Conservation (phyloP, 2,888 invertebrate genomes). For the Philhelius pedissequus region DNA sequence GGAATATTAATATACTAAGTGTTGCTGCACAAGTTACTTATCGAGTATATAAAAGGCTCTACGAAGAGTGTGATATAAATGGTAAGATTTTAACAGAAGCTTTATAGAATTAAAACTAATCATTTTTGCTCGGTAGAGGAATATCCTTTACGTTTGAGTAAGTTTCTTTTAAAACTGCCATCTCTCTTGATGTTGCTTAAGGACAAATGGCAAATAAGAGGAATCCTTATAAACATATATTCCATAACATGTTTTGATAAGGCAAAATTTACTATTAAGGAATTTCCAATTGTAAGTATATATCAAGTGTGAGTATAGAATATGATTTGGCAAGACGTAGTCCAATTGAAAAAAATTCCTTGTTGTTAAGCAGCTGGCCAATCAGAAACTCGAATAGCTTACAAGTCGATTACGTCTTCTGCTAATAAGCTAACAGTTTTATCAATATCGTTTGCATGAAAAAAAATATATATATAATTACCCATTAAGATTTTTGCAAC, state of each 20-base stretch:
- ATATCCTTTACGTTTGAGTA: conserved; percentile 20
- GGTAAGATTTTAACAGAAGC: too few relatives aligned
- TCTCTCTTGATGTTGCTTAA: neutral
- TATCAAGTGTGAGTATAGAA: neutral
- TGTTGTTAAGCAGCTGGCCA: too few relatives aligned
- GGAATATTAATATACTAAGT: neutral
- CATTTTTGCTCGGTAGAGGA: too few relatives aligned
- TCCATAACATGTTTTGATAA: conserved; percentile 2
- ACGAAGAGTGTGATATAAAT: conserved; percentile 30
- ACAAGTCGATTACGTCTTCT: too few relatives aligned
- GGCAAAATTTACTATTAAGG: conserved; percentile 24
- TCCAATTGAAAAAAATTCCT: too few relatives aligned
- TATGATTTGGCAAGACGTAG: too few relatives aligned
- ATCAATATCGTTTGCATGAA: too few relatives aligned
- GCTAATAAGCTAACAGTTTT: too few relatives aligned
- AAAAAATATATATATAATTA: too few relatives aligned
- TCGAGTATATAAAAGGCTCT: conserved; percentile 22
- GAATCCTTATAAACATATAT: conserved; percentile 43
- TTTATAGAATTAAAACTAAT: too few relatives aligned
- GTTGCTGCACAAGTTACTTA: conserved; percentile 49
- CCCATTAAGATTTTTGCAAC: too few relatives aligned
- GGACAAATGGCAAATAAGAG: conserved; percentile 45
- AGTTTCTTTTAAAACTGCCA: conserved; percentile 34
- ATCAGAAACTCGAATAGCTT: too few relatives aligned
- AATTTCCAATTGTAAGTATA: conserved; percentile 44